Evolutionary conservation across 2,113 vertebrate species (phyloP).

Genomic region (Bettongia penicillata): DNA sequence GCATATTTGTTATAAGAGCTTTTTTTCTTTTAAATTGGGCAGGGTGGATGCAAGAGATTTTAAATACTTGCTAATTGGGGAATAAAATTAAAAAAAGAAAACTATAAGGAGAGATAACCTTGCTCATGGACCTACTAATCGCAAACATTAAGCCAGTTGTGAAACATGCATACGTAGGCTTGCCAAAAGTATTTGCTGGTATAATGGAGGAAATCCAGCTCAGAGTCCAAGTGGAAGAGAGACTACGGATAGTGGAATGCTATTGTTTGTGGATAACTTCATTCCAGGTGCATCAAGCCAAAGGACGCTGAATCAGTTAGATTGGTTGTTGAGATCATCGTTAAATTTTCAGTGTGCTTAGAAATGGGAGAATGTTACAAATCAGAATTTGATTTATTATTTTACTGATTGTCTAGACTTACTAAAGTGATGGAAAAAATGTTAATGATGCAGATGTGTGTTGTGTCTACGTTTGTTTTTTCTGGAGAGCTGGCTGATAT

Average conservation of each 20-base stretch:
- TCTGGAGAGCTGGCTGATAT: not conserved
- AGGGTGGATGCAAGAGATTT: not conserved
- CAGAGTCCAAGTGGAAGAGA: not conserved
- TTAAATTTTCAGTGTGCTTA: not conserved
- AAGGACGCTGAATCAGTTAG: not conserved
- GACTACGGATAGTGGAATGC: not conserved
- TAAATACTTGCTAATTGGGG: not conserved
- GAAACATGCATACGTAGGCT: not conserved
- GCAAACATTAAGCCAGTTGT: not conserved
- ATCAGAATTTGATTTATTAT: not conserved
- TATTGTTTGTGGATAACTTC: not conserved
- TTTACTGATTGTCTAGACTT: not conserved
- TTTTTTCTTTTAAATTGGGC: not conserved
- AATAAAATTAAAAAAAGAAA: not conserved
- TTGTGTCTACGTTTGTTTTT: not conserved
- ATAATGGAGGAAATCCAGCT: not conserved
- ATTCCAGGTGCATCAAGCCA: not conserved
- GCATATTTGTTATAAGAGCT: not conserved
- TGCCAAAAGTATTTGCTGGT: not conserved
- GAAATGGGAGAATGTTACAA: not conserved
- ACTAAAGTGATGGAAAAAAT: not conserved
- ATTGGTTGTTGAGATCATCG: not conserved
- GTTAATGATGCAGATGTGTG: not conserved
- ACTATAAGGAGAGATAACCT: not conserved
- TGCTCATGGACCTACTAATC: not conserved